Percentiles rank a stretch among this genome's conserved stretches.
Conservation (phyloP, 1,140 invertebrate genomes). For the Argopecten irradians region DNA sequence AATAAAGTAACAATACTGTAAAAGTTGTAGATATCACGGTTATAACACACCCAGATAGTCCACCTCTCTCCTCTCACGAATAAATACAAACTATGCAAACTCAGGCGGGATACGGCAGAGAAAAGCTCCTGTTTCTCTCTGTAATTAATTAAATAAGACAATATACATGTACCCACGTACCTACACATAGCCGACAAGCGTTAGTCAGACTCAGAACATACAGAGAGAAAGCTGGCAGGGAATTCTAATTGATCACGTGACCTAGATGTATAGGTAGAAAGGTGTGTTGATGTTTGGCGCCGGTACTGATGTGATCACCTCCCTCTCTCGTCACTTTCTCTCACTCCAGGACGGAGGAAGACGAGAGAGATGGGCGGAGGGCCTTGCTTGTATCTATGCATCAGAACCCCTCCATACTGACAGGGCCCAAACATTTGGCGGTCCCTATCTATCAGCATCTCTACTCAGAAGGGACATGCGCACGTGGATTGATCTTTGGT, state of each 20-base stretch:
- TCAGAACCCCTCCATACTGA: not conserved
- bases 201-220: slow-evolving; percentile 16
- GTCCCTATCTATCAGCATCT: not conserved
- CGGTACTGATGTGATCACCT: not conserved
- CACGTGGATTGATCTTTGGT: not conserved
- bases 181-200: slow-evolving; percentile 20
- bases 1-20: slow-evolving; percentile 29
- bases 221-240: slow-evolving; percentile 19
- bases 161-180: slow-evolving; percentile 21
- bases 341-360: not conserved
- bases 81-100: slow-evolving; percentile 12
- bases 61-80: not conserved
- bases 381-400: not conserved
- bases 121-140: not conserved
- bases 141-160: slow-evolving; percentile 23
- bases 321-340: slow-evolving; percentile 20
- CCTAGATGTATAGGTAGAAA: slow-evolving; percentile 21
- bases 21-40: not conserved
- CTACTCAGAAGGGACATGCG: not conserved
- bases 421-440: not conserved
- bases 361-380: not conserved
- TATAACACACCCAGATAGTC: slow-evolving; percentile 6
- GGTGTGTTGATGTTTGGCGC: slow-evolving; percentile 7
- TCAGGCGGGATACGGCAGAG: not conserved
- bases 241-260: slow-evolving; percentile 15